These are phyloP conservation scores for Cyclina sinensis DNA, from an alignment of 1,140 invertebrate species.

Conservation along the genomic window DNA sequence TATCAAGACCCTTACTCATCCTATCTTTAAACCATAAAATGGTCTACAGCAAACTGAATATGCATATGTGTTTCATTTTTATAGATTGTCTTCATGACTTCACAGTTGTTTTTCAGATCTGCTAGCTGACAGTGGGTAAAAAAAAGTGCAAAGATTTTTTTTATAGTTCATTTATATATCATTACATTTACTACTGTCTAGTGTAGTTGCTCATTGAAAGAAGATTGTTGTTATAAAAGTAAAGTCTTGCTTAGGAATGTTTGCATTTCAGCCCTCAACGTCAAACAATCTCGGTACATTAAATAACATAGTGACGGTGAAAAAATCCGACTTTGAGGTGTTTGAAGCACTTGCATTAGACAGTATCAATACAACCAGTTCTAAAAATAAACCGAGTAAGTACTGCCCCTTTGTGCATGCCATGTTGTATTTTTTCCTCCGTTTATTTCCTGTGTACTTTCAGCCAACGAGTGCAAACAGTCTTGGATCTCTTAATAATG, in stretches of 20 bases:
- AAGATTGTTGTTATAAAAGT: not conserved
- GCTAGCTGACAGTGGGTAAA: too few species aligned
- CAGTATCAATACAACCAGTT: conserved; percentile 90
- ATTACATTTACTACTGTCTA: too few species aligned
- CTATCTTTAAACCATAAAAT: too few species aligned
- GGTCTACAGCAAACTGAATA: too few species aligned
- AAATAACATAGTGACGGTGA: conserved; percentile 96
- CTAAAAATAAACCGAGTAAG: conserved; percentile 73
- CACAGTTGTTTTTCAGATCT: too few species aligned
- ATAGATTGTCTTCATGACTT: too few species aligned
- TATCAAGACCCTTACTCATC: too few species aligned
- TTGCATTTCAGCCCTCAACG: conserved; percentile 91
- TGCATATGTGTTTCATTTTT: too few species aligned
- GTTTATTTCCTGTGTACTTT: conserved; percentile 74
- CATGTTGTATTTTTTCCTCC: conserved; percentile 42
- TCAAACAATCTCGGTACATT: conserved; percentile 95
- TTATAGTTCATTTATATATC: too few species aligned
- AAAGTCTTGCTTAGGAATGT: not conserved
- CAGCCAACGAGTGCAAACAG: conserved; percentile 95
- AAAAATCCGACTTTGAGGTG: conserved; percentile 98
- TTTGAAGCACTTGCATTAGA: conserved; percentile 98
- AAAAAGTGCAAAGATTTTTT: too few species aligned
- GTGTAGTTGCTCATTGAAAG: not conserved
- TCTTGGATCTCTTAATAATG: conserved; percentile 96
- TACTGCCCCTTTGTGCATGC: not conserved